phyloP scores from a whole-genome alignment of 35 echinoderm and acorn worm species.

The Holothuria glaberrima region DNA sequence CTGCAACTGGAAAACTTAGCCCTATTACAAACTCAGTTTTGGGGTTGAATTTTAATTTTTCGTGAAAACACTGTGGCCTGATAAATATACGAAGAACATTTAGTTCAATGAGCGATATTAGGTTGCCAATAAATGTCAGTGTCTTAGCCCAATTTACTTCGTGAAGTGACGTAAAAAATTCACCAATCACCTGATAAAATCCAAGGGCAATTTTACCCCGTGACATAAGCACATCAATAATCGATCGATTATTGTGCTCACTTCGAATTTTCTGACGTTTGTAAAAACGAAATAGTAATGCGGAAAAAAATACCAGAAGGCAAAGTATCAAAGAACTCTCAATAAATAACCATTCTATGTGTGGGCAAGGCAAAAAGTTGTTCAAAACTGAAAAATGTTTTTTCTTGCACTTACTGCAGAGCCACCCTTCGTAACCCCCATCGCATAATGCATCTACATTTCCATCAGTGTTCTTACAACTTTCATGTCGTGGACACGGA shows the following conservation, averaged over 20 bases:
- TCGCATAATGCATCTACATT: not conserved
- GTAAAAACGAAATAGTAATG: too few species aligned
- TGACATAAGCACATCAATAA: not conserved
- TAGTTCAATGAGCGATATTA: not conserved
- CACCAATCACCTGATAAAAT: constrained; percentile 28
- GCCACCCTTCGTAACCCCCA: constrained; percentile 49
- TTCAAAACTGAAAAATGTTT: constrained; percentile 45
- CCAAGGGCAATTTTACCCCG: not conserved
- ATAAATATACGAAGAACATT: constrained; percentile 11
- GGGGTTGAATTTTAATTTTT: not conserved
- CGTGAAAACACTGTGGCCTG: not conserved
- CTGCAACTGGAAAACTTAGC: too few species aligned
- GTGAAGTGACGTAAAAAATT: constrained; percentile 15
- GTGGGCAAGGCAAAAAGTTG: constrained; percentile 39
- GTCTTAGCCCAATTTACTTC: constrained; percentile 18
- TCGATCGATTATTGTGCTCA: not conserved
- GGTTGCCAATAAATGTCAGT: not conserved
- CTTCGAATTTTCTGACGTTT: too few species aligned
- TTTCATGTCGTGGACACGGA: not conserved
- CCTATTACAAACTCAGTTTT: constrained; percentile 1
- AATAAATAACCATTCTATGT: not conserved
- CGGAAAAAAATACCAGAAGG: too few species aligned
- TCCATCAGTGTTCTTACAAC: constrained; percentile 11
- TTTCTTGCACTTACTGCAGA: constrained; percentile 39
- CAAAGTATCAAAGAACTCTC: not conserved